Evolutionary conservation across 2,797 vertebrate species (phyloP), one percentile per base, ranked within the genome.

Genomic region (Ctenopoma kingsleyae): DNA sequence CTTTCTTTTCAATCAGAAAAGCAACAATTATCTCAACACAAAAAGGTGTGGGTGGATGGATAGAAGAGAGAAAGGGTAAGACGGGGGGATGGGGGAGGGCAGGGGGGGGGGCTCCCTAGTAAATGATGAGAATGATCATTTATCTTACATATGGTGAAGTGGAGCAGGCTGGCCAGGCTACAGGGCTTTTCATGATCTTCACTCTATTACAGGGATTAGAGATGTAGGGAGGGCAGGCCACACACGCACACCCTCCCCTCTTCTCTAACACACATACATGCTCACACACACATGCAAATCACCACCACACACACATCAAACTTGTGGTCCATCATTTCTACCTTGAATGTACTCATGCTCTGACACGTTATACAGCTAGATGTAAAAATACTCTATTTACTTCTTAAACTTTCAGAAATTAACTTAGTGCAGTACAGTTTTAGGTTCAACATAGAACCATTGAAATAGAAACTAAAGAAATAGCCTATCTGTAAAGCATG

Each of bases 151-250:
- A 96, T 96, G 96, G 95, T 94, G 91, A 93, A 96, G 96, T 96
- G 95, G 89, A 74, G 72, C 44, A 47, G 66, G 40, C 64, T 40
- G 67, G 70, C 38, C 32, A 30, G 38, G 68, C 49, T 25, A 19
- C 61, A 77, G 67, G 66, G 91, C 91, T 93, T 85, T 92, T 92
- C 93, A 94, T 90, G 89, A 82, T 83, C 94, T 92, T 94, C 91
- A 95, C 95, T 95, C 96, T 95, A 96, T 96, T 96, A 95, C 94
- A 93, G 93, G 96, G 96, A 98, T 98, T 98, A 97, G 94, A 95
- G 36, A 54, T 67, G 65, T 49, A 58, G 60, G 38, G 65, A 59
- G 71, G 71, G 93, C 94, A 92, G 94, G 93, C 91, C 94, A 95
- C 96, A 96, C 95, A 96, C 95, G 96, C 71, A 54, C 60, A 12